A percentile compares a stretch with the other conserved stretches of the same genome.
phyloP scores from a whole-genome alignment of 2,797 vertebrate species.

The Crotalus adamanteus region DNA sequence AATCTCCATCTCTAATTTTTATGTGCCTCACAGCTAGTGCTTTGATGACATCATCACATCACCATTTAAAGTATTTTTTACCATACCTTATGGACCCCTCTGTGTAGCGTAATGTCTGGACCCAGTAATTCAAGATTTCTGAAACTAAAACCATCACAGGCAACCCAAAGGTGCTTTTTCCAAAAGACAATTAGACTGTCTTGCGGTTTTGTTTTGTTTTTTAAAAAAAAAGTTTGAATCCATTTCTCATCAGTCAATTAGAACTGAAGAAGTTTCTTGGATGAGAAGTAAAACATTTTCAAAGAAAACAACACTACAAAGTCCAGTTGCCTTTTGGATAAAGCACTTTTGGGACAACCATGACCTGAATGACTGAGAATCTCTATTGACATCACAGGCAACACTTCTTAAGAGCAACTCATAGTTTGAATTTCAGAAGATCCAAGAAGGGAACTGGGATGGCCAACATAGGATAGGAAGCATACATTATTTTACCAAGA shows the following conservation, averaged over 20 bases:
- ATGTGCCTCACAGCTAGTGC: neutral
- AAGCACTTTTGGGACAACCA: too few relatives aligned
- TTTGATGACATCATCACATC: neutral
- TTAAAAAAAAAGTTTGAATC: too few relatives aligned
- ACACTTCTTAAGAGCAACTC: neutral
- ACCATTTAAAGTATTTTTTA: neutral
- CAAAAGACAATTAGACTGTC: too few relatives aligned
- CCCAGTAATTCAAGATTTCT: neutral
- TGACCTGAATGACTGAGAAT: too few relatives aligned
- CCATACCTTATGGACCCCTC: neutral
- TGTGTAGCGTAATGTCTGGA: neutral
- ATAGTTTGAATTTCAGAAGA: neutral
- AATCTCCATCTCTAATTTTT: neutral
- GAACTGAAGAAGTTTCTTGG: too few relatives aligned
- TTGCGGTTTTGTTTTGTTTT: too few relatives aligned
- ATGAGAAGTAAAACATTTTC: too few relatives aligned
- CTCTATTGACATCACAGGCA: neutral
- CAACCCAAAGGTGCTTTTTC: neutral
- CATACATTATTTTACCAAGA: neutral
- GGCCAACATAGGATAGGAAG: neutral
- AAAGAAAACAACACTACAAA: too few relatives aligned
- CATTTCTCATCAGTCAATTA: too few relatives aligned
- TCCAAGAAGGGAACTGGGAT: neutral
- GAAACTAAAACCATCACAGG: neutral
- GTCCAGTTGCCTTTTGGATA: too few relatives aligned